A percentile compares a stretch with the other conserved stretches of the same genome.
Evolutionary conservation across 2,888 invertebrate genomes (phyloP).

Genomic region (Ochlodes sylvanus): DNA sequence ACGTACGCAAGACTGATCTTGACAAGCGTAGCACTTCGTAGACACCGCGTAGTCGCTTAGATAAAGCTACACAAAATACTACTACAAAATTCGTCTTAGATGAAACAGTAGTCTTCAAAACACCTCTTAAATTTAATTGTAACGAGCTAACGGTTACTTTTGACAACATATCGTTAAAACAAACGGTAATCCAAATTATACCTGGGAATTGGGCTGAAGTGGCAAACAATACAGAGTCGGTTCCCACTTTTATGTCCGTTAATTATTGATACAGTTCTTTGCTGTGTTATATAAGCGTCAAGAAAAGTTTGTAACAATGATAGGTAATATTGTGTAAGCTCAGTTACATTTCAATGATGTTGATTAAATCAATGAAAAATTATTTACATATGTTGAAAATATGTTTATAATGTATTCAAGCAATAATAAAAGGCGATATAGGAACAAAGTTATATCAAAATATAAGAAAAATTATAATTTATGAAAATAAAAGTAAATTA

Average conservation of each 20-base stretch:
- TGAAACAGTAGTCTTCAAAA: slow-evolving; percentile 23
- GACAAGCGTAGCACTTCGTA: slow-evolving; percentile 52
- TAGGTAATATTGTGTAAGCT: not conserved
- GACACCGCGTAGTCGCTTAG: slow-evolving; percentile 39
- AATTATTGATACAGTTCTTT: slow-evolving; percentile 36
- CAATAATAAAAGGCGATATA: no score
- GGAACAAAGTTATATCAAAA: no score
- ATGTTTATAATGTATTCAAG: no score
- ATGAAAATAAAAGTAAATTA: no score
- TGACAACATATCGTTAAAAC: slow-evolving; percentile 63
- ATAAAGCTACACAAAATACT: slow-evolving; percentile 18
- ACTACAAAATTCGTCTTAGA: slow-evolving; percentile 31
- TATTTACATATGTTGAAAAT: no score
- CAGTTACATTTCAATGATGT: no score
- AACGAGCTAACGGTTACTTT: slow-evolving; percentile 55
- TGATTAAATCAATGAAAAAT: no score
- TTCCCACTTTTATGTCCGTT: slow-evolving; percentile 46
- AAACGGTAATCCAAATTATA: slow-evolving; percentile 81
- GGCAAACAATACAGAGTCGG: slow-evolving; percentile 63
- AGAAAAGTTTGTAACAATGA: not conserved
- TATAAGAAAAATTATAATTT: no score
- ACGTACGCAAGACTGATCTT: not conserved
- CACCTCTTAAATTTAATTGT: slow-evolving; percentile 26
- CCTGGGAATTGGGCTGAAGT: slow-evolving; percentile 78
- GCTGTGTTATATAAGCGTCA: slow-evolving; percentile 8